phyloP scores from a whole-genome alignment of 2,888 invertebrate genomes.

The Rugalucina vietnamica region DNA sequence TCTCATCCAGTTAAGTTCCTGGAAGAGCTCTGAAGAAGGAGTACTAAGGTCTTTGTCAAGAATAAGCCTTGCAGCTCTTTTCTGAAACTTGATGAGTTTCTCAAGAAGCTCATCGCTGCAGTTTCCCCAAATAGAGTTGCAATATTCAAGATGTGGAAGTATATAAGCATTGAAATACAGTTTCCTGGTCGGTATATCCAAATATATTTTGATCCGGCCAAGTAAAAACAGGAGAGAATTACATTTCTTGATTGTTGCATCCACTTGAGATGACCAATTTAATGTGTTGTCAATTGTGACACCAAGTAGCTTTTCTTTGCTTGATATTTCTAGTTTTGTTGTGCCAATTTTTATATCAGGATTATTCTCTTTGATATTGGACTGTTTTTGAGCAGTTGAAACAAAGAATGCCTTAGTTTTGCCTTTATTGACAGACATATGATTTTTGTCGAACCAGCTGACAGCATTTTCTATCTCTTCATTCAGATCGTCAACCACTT shows the following conservation, averaged over 20 bases:
- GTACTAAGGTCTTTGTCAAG: slow-evolving; percentile 14
- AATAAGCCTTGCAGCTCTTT: slow-evolving; percentile 15
- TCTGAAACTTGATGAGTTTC: slow-evolving; percentile 1
- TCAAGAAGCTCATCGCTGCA: neutral
- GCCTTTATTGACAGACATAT: neutral
- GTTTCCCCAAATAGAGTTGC: slow-evolving; percentile 21
- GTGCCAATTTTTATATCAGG: neutral
- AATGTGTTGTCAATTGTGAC: neutral
- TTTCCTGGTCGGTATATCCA: neutral
- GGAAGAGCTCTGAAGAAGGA: neutral
- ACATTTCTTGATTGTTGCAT: neutral
- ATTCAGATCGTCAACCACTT: neutral
- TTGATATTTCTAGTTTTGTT: neutral
- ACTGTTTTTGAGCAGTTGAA: neutral
- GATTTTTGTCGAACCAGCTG: neutral
- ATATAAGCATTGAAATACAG: slow-evolving; percentile 7
- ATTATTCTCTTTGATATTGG: neutral
- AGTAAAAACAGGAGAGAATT: neutral
- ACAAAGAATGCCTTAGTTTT: neutral
- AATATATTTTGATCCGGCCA: neutral
- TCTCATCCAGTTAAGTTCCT: slow-evolving; percentile 13
- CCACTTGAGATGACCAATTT: neutral
- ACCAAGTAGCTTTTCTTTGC: neutral
- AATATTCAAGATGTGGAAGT: slow-evolving; percentile 19
- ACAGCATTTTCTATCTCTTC: neutral